A percentile compares a stretch with the other conserved stretches of the same genome.
Conservation (phyloP, 2,113 vertebrate genomes). For the Hippocampus abdominalis region DNA sequence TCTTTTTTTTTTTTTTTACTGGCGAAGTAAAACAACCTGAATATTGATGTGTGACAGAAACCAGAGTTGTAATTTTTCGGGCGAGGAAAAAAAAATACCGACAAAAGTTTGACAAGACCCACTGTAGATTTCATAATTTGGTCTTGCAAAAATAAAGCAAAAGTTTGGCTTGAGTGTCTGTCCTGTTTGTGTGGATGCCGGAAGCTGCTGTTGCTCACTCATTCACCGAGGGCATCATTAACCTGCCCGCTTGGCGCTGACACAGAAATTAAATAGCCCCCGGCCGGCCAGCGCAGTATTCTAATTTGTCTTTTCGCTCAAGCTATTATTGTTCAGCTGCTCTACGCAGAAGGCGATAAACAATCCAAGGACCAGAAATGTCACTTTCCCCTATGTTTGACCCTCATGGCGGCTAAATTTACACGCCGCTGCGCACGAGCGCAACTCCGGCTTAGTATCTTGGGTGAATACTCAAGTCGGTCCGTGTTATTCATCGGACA, state of each 20-base stretch:
- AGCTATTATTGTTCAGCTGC: slow-evolving; percentile 1
- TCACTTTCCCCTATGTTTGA: slow-evolving; percentile 9
- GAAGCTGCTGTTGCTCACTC: slow-evolving; percentile 10
- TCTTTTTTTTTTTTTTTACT: no score
- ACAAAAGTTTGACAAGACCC: not conserved
- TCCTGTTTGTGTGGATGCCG: not conserved
- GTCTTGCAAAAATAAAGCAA: not conserved
- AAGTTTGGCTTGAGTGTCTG: not conserved
- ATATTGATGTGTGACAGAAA: no score
- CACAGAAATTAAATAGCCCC: slow-evolving; percentile 3
- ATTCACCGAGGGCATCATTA: slow-evolving; percentile 8
- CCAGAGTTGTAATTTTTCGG: not conserved
- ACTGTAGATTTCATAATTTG: not conserved
- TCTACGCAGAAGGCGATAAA: not conserved
- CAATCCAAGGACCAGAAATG: slow-evolving; percentile 2
- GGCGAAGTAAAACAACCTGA: no score
- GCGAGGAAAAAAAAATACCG: not conserved
- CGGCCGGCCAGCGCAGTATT: not conserved
- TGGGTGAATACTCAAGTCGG: not conserved
- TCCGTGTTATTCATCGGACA: not conserved
- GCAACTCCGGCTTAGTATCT: not conserved
- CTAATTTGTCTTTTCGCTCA: not conserved
- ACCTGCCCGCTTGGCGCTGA: not conserved
- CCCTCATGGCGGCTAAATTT: not conserved
- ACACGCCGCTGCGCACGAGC: not conserved